These are phyloP conservation scores for Vicugna pacos DNA, from an alignment of 2,113 vertebrate genomes.

Conservation along the genomic window DNA sequence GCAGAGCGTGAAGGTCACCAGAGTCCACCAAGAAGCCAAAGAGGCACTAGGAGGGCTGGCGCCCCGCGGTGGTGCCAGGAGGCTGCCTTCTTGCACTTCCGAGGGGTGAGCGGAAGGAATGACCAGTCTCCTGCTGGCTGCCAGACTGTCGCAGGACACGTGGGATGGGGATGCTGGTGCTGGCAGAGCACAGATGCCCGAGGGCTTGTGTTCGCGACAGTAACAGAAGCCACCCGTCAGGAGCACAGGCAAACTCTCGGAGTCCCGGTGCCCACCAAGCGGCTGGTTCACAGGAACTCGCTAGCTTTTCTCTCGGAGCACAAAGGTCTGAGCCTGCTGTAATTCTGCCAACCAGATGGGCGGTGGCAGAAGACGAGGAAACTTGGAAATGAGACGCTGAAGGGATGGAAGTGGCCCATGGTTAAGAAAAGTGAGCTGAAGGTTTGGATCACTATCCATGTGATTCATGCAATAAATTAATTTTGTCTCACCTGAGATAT, in stretches of 20 bases:
- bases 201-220: background rate
- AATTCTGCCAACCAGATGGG: background rate
- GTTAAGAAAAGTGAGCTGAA: background rate
- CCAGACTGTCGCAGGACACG: rapidly evolving
- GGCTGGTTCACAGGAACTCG: background rate
- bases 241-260: background rate
- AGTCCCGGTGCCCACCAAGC: background rate
- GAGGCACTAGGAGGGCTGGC: background rate
- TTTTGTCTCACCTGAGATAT: background rate
- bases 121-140: background rate
- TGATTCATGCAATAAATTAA: background rate
- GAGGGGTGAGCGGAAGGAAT: background rate
- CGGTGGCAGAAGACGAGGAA: background rate
- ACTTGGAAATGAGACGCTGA: background rate
- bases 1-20: rapidly evolving
- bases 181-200: rapidly evolving
- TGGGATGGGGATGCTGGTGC: rapidly evolving
- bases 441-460: background rate
- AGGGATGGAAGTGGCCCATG: background rate
- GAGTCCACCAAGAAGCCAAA: background rate
- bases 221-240: background rate
- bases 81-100: background rate
- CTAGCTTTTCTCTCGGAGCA: background rate
- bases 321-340: background rate
- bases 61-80: rapidly evolving